Evolutionary conservation across 2,888 invertebrate species (phyloP).

Genomic region (Ptilodon capucinus): DNA sequence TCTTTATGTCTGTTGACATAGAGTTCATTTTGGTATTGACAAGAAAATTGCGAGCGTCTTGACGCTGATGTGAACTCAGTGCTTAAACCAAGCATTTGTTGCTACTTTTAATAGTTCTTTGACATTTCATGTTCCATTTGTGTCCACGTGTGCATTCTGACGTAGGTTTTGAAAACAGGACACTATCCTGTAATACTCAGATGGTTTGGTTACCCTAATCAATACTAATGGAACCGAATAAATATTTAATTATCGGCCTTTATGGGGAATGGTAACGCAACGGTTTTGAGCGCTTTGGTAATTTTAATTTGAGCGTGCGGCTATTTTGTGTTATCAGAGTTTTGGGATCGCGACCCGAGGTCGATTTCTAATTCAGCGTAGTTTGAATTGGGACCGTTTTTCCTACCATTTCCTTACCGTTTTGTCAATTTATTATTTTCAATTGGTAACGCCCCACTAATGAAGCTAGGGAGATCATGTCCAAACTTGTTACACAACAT

Average conservation of each 20-base stretch:
- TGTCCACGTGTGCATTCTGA: neutral
- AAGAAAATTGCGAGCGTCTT: no score
- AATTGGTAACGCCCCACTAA: no score
- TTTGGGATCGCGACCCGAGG: constrained; percentile 33
- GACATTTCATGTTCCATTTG: no score
- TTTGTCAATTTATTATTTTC: neutral
- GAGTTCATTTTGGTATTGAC: no score
- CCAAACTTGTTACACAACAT: no score
- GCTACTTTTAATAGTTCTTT: no score
- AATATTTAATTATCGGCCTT: constrained; percentile 77
- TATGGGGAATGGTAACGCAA: constrained; percentile 76
- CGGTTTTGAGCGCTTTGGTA: constrained; percentile 63
- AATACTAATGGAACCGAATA: constrained; percentile 73
- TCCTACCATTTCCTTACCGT: constrained; percentile 14
- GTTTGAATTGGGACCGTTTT: constrained; percentile 40
- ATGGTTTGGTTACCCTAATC: neutral
- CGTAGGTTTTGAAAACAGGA: neutral
- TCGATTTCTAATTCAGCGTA: constrained; percentile 27
- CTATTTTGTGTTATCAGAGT: constrained; percentile 30
- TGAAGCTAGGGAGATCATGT: no score
- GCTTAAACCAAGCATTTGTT: no score
- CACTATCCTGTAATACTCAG: neutral
- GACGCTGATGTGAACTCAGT: no score
- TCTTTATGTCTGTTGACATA: no score
- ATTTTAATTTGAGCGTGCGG: constrained; percentile 57